phyloP scores from a whole-genome alignment of 2,888 invertebrate species.

The Chymomyza procnemis region DNA sequence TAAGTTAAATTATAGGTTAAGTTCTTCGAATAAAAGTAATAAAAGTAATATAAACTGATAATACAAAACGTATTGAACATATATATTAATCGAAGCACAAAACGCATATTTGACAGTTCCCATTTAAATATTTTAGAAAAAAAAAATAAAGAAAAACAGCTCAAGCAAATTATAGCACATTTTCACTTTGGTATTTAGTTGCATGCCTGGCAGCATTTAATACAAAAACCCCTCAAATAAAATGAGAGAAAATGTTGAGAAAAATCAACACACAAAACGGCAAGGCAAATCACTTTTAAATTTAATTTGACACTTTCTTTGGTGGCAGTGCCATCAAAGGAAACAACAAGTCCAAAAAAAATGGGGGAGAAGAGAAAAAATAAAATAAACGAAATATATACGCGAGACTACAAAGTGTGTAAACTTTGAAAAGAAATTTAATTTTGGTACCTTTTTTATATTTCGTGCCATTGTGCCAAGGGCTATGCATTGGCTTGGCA shows the following conservation, averaged over 20 bases:
- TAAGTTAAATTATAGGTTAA: too few species aligned
- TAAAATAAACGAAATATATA: not conserved
- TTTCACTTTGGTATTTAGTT: conserved; percentile 52
- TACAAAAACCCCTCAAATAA: not conserved
- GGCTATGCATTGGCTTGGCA: conserved; percentile 30
- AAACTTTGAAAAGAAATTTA: conserved; percentile 50
- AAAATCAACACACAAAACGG: conserved; percentile 7
- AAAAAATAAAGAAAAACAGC: not conserved
- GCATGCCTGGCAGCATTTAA: conserved; percentile 53
- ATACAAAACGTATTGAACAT: not conserved
- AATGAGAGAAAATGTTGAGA: not conserved
- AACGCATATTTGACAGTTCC: not conserved
- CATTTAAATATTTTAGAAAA: not conserved
- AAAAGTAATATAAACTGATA: too few species aligned
- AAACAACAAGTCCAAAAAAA: not conserved
- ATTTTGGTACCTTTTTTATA: not conserved
- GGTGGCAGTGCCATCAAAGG: conserved; percentile 50
- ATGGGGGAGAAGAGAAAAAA: not conserved
- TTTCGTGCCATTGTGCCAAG: not conserved
- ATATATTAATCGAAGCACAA: not conserved
- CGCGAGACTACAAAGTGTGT: conserved; percentile 60
- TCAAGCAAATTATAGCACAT: conserved; percentile 28
- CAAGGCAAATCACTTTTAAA: conserved; percentile 68
- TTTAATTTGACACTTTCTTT: conserved; percentile 68
- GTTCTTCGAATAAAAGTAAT: too few species aligned